phyloP scores from a whole-genome alignment of 2,797 vertebrate genomes.

The Ciconia nigra region DNA sequence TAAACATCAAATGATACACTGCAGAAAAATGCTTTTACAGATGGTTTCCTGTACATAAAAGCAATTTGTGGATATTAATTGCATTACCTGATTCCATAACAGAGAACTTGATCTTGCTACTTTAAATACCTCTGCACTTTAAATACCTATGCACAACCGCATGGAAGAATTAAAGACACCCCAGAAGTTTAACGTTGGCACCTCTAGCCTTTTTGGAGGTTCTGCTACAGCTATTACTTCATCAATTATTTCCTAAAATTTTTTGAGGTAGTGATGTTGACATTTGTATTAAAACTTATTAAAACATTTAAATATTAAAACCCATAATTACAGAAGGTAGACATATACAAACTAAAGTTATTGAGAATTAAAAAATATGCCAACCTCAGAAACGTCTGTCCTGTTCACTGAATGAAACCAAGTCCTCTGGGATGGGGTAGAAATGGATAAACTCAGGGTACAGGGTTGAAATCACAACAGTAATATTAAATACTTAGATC shows the following conservation, averaged over 20 bases:
- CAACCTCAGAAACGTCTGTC: background rate
- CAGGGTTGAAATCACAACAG: background rate
- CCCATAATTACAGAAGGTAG: background rate
- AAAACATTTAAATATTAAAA: background rate
- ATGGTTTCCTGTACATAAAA: background rate
- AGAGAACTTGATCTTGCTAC: background rate
- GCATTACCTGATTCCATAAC: background rate
- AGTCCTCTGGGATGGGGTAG: background rate
- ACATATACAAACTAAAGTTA: background rate
- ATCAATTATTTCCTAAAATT: background rate
- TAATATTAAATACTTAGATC: background rate
- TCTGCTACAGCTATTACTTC: background rate
- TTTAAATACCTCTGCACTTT: background rate
- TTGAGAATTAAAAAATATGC: background rate
- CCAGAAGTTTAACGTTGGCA: background rate
- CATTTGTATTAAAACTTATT: background rate
- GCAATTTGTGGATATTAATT: background rate
- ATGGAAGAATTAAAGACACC: background rate
- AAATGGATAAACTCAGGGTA: background rate
- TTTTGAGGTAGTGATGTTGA: background rate
- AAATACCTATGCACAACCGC: background rate
- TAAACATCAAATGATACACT: background rate
- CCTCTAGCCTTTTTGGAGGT: background rate
- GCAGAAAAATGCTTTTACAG: background rate
- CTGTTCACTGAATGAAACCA: background rate